Conservation (phyloP, 1,140 invertebrate genomes). For the Drosophila kanapiae region DNA sequence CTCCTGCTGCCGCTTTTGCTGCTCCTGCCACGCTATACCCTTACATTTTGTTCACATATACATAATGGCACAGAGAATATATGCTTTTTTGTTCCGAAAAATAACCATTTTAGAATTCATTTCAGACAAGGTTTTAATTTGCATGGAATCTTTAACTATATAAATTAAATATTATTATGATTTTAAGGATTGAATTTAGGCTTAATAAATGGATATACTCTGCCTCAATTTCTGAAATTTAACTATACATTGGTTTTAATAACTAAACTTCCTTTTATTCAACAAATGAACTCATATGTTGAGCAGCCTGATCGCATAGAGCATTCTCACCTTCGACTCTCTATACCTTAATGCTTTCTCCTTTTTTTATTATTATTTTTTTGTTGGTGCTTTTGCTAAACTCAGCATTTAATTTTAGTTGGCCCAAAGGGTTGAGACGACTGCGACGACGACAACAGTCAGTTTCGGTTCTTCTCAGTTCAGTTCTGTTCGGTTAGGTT, state of each 20-base stretch:
- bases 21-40: slow-evolving; percentile 17
- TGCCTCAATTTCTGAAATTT: neutral
- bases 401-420: slow-evolving; percentile 82
- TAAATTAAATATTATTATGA: no score
- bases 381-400: slow-evolving; percentile 70
- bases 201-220: neutral
- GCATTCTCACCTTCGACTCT: slow-evolving; percentile 16
- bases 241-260: neutral
- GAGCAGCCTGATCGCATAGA: neutral
- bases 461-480: slow-evolving; percentile 45
- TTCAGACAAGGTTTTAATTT: neutral
- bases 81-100: no score
- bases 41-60: slow-evolving; percentile 1
- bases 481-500: slow-evolving; percentile 28
- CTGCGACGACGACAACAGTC: slow-evolving; percentile 26
- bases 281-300: neutral
- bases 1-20: slow-evolving; percentile 20
- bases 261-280: neutral
- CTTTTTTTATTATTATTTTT: slow-evolving; percentile 7
- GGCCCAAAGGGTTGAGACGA: slow-evolving; percentile 51
- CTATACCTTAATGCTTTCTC: neutral
- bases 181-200: no score
- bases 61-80: neutral
- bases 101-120: no score
- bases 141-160: no score